A percentile compares a stretch with the other conserved stretches of the same genome.
phyloP scores from a whole-genome alignment of 2,888 invertebrate genomes.

The Ganaspis brasiliensis region DNA sequence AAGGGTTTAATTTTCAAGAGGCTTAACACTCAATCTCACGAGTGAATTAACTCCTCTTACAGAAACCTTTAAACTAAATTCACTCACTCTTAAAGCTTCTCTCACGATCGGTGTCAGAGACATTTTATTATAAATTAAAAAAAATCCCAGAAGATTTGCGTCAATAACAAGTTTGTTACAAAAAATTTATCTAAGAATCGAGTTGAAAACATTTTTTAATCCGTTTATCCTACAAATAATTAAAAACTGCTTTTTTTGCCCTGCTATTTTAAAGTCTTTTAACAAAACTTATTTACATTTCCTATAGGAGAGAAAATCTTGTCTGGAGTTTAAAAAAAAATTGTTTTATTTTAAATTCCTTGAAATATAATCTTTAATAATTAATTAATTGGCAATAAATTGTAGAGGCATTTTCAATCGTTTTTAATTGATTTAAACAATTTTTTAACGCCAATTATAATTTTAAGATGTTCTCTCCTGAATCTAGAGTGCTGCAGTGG shows the following conservation, averaged over 20 bases:
- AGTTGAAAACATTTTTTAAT: not conserved
- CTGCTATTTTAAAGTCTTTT: conserved; percentile 33
- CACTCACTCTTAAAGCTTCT: conserved; percentile 41
- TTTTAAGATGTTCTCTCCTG: conserved; percentile 27
- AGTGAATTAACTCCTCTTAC: conserved; percentile 14
- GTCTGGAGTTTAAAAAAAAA: no score
- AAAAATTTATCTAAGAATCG: not conserved
- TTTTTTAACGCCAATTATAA: not conserved
- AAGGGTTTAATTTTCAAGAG: conserved; percentile 8
- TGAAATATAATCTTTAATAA: no score
- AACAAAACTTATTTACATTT: conserved; percentile 20
- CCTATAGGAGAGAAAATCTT: conserved; percentile 35
- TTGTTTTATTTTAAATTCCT: no score
- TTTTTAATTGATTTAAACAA: not conserved
- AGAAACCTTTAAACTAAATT: conserved; percentile 10
- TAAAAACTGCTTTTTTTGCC: conserved; percentile 18
- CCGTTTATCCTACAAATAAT: not conserved
- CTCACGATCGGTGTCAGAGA: conserved; percentile 30
- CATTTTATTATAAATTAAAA: not conserved
- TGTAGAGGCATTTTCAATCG: not conserved
- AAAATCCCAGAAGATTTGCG: conserved; percentile 9
- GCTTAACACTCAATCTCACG: not conserved
- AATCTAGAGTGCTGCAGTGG: conserved; percentile 35
- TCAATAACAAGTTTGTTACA: conserved; percentile 14
- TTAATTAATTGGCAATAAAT: no score